Evolutionary conservation across 1,140 invertebrate species (phyloP), one percentile per base, ranked within the genome.

Genomic region (Pollicipes pollicipes): DNA sequence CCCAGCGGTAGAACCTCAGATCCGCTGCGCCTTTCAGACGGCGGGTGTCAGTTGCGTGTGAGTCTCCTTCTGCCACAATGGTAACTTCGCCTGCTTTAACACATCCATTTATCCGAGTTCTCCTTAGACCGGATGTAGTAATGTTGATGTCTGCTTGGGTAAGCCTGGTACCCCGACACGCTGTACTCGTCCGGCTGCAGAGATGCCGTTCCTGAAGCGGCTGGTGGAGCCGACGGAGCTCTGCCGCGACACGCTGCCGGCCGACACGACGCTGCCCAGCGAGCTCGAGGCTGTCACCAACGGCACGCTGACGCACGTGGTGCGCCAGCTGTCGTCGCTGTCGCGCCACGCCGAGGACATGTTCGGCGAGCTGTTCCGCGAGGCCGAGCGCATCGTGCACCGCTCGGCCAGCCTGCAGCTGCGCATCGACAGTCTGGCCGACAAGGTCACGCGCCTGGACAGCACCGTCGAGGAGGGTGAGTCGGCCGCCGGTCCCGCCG

Each of bases 201-300:
- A n/a, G n/a, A 99, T 99, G 97, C 97, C 97, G 77, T 87, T 98
- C 76, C 90, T 94, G 69, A 96, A 98, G 82, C 86, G 96, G 77
- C 86, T 90, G 71, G 90, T 98, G 73, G 91, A 95, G 80, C 97
- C 97, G 68, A 88, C 93, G 74, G 87, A 93, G 81, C 90, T 98
- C 73, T 90, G 91, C 70, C 86, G 95, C 66, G 89, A 89, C 73
- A 92, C 90, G 70, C 85, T 97, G 74, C 90, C 91, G 32, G 87
- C 89, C 71, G 84, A 87, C 76, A 86, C 87, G 73, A 84, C 86
- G 35, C 81, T 94, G 72, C 90, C 90, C 30, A 95, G 95, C 76
- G 96, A 98, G 80, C 83, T 98, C 30, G 96, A 98, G 83, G 95
- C 93, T 72, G 93, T 95, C 69, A 96, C 95, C 27, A 98, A 99